Evolutionary conservation across 2,113 vertebrate genomes (phyloP), one percentile per base, ranked within the genome.

Genomic region (Mormyrus iriodes): DNA sequence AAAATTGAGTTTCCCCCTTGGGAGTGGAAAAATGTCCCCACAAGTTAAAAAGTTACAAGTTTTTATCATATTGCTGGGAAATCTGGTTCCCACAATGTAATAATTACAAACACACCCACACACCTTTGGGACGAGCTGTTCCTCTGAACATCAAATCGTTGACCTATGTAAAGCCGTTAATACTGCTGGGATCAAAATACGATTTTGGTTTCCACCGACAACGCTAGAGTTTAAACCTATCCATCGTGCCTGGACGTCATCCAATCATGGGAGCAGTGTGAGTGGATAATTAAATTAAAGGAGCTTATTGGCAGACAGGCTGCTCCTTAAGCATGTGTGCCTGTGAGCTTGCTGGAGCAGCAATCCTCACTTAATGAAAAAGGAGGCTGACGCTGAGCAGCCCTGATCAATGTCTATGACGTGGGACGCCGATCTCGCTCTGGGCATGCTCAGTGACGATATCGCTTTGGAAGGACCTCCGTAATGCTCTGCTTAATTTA

Each of bases 301-400:
- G 87, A 88, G 90, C 91, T 91, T 90, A 90, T 91, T 94, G 94
- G 93, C 93, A 92, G 91, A 90, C 61, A 44, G 0, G 39, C 91
- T 92, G 88, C 89, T 94, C 90, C 93, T 94, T 93, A 93, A 91
- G 91, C 65, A 89, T 93, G 93, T 91, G 90, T 92, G 91, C 42
- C 35, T 94, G 93, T 92, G 92, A 91, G 91, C 90, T 91, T 85
- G 89, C 91, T 92, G 92, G 93, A 93, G 92, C 88, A 89, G 91
- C 90, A 93, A 88, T 86, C 91, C 39, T 35, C 31, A 89, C 88
- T 90, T 86, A 85, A 87, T 91, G 79, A 90, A 91, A 90, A 93
- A 91, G 82, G 85, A 88, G 88, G 86, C 76, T 55, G 92, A 73
- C 88, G 48, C 10, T 51, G 44, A 51, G 2, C 83, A 51, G 48